These are phyloP conservation scores for Styela plicata DNA, from an alignment of 23 tunicate species.

Conservation along the genomic window DNA sequence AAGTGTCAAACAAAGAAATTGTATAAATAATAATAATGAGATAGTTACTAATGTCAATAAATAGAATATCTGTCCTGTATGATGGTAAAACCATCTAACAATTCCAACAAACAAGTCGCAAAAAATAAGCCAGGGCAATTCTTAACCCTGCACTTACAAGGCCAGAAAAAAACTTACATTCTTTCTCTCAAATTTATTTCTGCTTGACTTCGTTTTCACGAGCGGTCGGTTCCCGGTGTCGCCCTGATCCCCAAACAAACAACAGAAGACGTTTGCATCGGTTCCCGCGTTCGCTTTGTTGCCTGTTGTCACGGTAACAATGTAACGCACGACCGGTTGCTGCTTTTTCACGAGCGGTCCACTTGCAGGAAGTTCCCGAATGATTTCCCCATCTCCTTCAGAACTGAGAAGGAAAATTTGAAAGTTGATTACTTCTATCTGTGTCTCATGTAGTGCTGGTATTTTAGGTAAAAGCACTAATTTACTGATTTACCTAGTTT, in stretches of 20 bases:
- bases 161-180: slow-evolving; percentile 57
- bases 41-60: no score
- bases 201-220: slow-evolving; percentile 52
- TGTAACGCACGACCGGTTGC: slow-evolving; percentile 68
- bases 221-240: slow-evolving; percentile 95
- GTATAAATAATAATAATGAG: no score
- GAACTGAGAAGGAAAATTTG: slow-evolving; percentile 17
- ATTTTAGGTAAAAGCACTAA: no score
- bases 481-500: no score
- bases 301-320: slow-evolving; percentile 86
- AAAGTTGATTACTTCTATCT: no score
- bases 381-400: slow-evolving; percentile 84
- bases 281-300: slow-evolving; percentile 77
- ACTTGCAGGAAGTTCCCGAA: slow-evolving; percentile 92
- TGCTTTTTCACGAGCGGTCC: slow-evolving; percentile 75
- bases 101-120: no score
- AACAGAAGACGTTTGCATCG: slow-evolving; percentile 87
- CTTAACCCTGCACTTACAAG: no score
- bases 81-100: no score
- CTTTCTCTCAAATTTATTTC: slow-evolving; percentile 72
- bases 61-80: no score
- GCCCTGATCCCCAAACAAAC: slow-evolving; percentile 88
- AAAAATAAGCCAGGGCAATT: no score
- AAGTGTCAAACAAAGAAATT: no score
- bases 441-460: no score